Conservation (phyloP, 2,888 invertebrate species). For the Phragmatobia fuliginosa region DNA sequence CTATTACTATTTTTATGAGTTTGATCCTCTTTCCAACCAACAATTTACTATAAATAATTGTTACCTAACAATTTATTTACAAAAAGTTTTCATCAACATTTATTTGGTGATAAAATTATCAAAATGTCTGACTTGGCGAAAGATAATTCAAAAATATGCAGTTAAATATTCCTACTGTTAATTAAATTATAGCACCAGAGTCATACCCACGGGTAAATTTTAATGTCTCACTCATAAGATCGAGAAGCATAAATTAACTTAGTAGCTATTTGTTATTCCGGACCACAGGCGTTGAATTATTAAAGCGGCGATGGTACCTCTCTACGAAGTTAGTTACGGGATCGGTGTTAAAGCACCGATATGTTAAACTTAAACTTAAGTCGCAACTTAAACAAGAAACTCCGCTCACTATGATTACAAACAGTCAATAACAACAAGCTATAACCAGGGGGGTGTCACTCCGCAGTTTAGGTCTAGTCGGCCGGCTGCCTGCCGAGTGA, state of each 20-base stretch:
- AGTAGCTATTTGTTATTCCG: conserved; percentile 75
- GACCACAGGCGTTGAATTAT: conserved; percentile 61
- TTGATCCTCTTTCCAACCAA: too few species aligned
- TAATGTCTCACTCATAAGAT: conserved; percentile 76
- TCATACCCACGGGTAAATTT: conserved; percentile 72
- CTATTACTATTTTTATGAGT: not conserved
- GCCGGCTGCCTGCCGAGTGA: too few species aligned
- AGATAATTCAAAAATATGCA: conserved; percentile 53
- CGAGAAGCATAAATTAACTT: conserved; percentile 75
- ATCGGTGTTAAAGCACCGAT: conserved; percentile 29
- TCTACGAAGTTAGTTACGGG: conserved; percentile 33
- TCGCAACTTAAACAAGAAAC: conserved; percentile 27
- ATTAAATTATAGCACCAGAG: conserved; percentile 70
- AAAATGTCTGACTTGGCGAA: conserved; percentile 38
- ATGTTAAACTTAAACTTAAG: conserved; percentile 37
- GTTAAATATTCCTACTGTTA: conserved; percentile 67
- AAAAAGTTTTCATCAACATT: not conserved
- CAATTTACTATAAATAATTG: not conserved
- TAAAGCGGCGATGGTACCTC: conserved; percentile 38
- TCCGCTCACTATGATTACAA: conserved; percentile 11
- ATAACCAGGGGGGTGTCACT: too few species aligned
- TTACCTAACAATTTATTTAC: too few species aligned
- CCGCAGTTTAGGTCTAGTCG: too few species aligned
- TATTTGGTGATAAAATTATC: conserved; percentile 41
- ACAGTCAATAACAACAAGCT: conserved; percentile 35